phyloP scores from a whole-genome alignment of 2,888 invertebrate genomes.

The Lasioglossum vierecki region DNA sequence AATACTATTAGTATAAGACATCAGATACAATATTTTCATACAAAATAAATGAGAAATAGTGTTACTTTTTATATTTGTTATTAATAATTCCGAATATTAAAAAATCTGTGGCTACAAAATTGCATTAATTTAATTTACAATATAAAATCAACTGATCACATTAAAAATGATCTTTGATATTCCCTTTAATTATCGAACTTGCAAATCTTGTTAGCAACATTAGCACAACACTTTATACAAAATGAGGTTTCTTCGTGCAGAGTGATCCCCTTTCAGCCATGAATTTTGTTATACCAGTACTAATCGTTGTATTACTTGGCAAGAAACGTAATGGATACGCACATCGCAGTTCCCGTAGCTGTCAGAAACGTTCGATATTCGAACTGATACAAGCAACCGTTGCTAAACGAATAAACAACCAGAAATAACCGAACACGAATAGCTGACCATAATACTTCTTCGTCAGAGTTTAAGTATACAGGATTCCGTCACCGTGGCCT shows the following conservation, averaged over 20 bases:
- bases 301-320: not conserved
- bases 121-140: too few relatives aligned
- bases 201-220: not conserved
- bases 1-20: too few relatives aligned
- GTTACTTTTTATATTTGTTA: too few relatives aligned
- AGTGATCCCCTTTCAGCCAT: not conserved
- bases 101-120: too few relatives aligned
- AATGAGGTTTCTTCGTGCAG: not conserved
- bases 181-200: not conserved
- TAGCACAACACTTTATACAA: not conserved
- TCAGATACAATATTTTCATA: too few relatives aligned
- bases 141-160: too few relatives aligned
- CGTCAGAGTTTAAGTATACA: conserved; percentile 4
- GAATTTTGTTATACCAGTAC: not conserved
- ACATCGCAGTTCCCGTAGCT: not conserved
- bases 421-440: not conserved
- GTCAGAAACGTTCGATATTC: not conserved
- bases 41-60: too few relatives aligned
- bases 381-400: not conserved
- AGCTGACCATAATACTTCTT: not conserved
- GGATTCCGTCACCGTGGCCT: conserved; percentile 32
- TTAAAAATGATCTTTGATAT: too few relatives aligned
- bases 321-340: too few relatives aligned
- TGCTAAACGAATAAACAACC: not conserved
- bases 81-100: too few relatives aligned